Base-by-base conservation (phyloP, 2,113 vertebrate genomes). In the Mus spicilegus region DNA sequence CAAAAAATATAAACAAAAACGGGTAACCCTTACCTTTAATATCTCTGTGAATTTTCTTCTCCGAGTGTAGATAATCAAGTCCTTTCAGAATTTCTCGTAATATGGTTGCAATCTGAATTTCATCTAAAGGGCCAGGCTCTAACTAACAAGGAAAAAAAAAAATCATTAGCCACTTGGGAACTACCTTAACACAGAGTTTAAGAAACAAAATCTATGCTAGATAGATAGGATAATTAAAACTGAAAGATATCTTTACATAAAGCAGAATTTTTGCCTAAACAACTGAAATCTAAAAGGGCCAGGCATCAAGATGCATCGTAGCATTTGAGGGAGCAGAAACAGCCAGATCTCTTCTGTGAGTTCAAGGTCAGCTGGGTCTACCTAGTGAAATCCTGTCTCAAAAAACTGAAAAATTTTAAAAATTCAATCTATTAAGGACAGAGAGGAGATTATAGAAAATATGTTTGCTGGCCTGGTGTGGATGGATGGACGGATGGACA, bases 1-100 rank as follows among this genome's bases (percentile, higher is more conserved):
- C 58, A 65, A 65, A 65, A 63, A 24, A 58, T 58, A 58, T 22
- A 91, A 87, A 11, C 20, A 63, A 69, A 65, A 69, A 69, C 36
- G 11, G 36, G 28, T 7, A 3, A 56, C 9, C 56, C 96, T 98
- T 98, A 99, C 99, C 99, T 99, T 99, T 99, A 98, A 99, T 99
- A 98, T 99, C 99, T 98, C 99, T 98, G 97, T 99, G 99, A 97
- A 99, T 99, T 99, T 99, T 99, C 98, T 99, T 99, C 98, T 99
- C 99, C 10, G 99, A 99, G 98, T 99, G 99, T 87, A 99, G 99
- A 96, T 99, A 99, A 97, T 99, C 99, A 0, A 99, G 99, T 77
- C 99, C 99, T 98, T 99, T 99, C 63, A 99, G 98, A 91, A 99
- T 99, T 98, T 99, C 99, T 96, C 99, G 99, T 95, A 99, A 97